Percentiles rank a stretch among this genome's conserved stretches.
Evolutionary conservation across 2,888 invertebrate genomes (phyloP).

Genomic region (Sphinx pinastri): DNA sequence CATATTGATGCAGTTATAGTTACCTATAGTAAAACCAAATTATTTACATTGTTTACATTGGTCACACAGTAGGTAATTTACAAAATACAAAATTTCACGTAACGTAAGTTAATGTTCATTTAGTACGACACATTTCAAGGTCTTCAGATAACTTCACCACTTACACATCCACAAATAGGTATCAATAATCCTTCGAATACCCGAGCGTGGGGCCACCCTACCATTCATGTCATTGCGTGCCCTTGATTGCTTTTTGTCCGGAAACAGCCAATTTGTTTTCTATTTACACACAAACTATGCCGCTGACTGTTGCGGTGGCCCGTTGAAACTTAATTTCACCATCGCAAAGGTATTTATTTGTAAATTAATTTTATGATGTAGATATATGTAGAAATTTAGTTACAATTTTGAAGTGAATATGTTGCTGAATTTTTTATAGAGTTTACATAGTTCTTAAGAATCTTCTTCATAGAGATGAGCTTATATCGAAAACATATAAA

Average conservation of each 20-base stretch:
- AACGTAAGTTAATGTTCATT: too few relatives aligned
- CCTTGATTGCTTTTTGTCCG: constrained; percentile 56
- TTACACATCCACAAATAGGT: not conserved
- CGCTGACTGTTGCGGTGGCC: constrained; percentile 31
- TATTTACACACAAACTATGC: constrained; percentile 51
- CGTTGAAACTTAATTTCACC: constrained; percentile 17
- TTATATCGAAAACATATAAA: too few relatives aligned
- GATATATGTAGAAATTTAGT: not conserved
- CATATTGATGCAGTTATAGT: too few relatives aligned
- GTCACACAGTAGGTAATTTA: too few relatives aligned
- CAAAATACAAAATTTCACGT: too few relatives aligned
- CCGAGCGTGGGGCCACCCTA: not conserved
- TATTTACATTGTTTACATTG: too few relatives aligned
- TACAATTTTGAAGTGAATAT: not conserved
- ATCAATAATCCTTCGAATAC: not conserved
- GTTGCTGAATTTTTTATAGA: too few relatives aligned
- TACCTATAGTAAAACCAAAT: too few relatives aligned
- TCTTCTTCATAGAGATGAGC: too few relatives aligned
- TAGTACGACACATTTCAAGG: too few relatives aligned
- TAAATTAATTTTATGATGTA: not conserved
- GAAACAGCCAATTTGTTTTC: constrained; percentile 58
- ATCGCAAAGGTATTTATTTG: not conserved
- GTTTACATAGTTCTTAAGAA: too few relatives aligned
- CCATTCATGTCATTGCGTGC: constrained; percentile 29
- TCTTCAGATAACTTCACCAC: too few relatives aligned